Evolutionary conservation across 2,113 vertebrate species (phyloP).

Genomic region (Glareola pratincola): DNA sequence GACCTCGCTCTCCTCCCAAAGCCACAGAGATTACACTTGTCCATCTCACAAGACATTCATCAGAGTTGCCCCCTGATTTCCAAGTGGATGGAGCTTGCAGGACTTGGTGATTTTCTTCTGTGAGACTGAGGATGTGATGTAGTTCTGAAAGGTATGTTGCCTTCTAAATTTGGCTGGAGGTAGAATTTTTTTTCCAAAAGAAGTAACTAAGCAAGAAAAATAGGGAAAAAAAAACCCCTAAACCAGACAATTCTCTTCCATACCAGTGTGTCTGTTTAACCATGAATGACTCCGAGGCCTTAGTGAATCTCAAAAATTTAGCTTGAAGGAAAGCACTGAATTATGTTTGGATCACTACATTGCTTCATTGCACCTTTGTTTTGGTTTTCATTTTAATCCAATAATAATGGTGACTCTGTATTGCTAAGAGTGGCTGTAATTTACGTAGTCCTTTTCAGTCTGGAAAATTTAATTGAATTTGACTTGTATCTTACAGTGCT

Average conservation of each 20-base stretch:
- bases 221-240: background rate
- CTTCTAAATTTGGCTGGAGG: background rate
- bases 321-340: background rate
- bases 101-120: background rate
- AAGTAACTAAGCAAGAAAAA: background rate
- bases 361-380: background rate
- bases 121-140: background rate
- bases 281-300: background rate
- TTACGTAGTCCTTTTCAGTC: background rate
- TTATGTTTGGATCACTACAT: background rate
- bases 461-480: background rate
- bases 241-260: background rate
- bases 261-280: background rate
- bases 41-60: background rate
- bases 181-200: background rate
- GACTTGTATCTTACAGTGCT: background rate
- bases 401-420: background rate
- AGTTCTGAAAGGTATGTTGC: background rate
- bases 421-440: background rate
- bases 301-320: background rate
- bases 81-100: background rate
- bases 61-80: background rate
- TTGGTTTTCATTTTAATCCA: background rate
- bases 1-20: background rate
- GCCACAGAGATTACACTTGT: background rate